Evolutionary conservation across 2,113 vertebrate species (phyloP), one percentile per base, ranked within the genome.

Genomic region (Circaetus gallicus): DNA sequence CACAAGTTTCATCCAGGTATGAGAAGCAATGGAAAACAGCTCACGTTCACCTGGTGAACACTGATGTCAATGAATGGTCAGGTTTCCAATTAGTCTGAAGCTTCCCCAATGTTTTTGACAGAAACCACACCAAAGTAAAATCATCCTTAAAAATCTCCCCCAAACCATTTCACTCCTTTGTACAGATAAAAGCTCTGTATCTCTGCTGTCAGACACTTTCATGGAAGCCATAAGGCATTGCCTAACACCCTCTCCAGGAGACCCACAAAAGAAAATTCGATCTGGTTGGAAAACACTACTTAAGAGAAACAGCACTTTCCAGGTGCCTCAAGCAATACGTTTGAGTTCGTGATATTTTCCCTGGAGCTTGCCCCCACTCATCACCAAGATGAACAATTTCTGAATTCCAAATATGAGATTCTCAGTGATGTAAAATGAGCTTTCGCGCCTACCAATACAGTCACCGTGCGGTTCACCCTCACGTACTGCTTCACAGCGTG

Each of bases 351-450:
- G 70, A 72, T 82, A 86, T 69, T 86, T 59, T 82, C 86, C 89
- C 87, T 79, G 73, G 78, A 95, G 89, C 65, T 65, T 87, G 61
- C 61, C 86, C 82, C 22, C 1, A 1, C 89, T 86, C 78, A 38
- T 82, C 67, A 79, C 29, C 40, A 66, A 87, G 77, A 95, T 82
- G 84, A 97, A 72, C 73, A 97, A 82, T 76, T 97, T 96, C 77
- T 94, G 73, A 92, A 93, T 89, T 89, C 83, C 86, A 82, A 82
- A 42, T 25, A 71, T 18, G 80, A 92, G 89, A 72, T 61, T 72
- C 73, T 90, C 7, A 0, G 40, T 86, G 65, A 92, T 81, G 55
- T 26, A 87, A 84, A 95, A 69, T 11, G 73, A 95, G 81, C 86
- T 95, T 90, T 72, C 3, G 0, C 55, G 53, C 83, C 89, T 86